Conservation (phyloP, 2,113 vertebrate genomes). For the Nettapus auritus region DNA sequence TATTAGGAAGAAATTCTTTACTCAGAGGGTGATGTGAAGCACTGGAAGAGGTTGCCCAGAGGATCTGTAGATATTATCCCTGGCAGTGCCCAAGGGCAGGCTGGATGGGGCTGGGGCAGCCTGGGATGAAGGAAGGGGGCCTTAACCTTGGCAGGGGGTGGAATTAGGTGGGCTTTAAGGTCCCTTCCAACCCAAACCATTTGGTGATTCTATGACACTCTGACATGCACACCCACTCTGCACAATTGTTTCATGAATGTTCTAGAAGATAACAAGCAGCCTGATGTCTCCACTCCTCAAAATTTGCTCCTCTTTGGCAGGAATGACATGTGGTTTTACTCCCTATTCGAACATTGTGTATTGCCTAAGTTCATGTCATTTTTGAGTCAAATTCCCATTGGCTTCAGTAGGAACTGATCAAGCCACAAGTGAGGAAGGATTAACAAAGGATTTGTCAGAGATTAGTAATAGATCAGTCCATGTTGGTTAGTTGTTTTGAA, state of each 20-base stretch:
- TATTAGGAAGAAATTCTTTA: too few relatives aligned
- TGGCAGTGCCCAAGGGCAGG: too few relatives aligned
- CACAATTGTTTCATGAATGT: background rate
- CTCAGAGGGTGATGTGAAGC: too few relatives aligned
- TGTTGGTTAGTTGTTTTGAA: conserved; percentile 33
- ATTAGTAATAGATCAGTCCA: conserved; percentile 40
- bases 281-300: background rate
- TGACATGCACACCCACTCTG: background rate
- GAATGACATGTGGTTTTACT: background rate
- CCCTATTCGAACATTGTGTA: fast-evolving
- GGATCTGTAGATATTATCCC: too few relatives aligned
- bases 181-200: too few relatives aligned
- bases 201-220: too few relatives aligned
- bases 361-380: background rate
- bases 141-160: too few relatives aligned
- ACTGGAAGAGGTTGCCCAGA: too few relatives aligned
- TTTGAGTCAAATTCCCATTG: background rate
- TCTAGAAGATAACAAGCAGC: background rate
- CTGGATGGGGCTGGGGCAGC: too few relatives aligned
- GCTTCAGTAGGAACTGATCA: background rate
- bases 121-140: too few relatives aligned
- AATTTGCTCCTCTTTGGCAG: background rate
- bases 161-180: too few relatives aligned
- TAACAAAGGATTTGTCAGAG: conserved; percentile 57
- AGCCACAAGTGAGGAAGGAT: conserved; percentile 21